Evolutionary conservation across 1,140 invertebrate genomes (phyloP), one percentile per base, ranked within the genome.

Genomic region (Limonius californicus): DNA sequence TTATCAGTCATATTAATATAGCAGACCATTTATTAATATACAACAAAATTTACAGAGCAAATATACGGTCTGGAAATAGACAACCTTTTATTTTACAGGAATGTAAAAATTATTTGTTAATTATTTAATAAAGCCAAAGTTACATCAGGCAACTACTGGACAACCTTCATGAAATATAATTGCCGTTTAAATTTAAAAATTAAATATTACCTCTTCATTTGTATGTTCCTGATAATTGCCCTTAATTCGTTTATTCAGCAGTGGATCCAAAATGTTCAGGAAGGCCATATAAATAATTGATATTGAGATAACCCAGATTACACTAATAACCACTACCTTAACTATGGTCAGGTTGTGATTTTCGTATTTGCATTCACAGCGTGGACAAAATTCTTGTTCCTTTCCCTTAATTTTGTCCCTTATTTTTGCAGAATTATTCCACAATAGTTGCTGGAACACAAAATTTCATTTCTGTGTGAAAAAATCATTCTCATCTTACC

Each of bases 261-360:
- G 81, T 4, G 97, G 97, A 81, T 99, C 97, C 76, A 99, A 80
- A 74, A 95, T 97, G 70, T 97, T 90, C 12, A 99, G 84, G 82
- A 99, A 99, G 54, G 93, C 83, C 96, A 99, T 99, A 80, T 99
- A 99, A 66, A 97, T 90, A 20, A 97, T 91, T 68, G 99, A 82
- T 42, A 98, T 81, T 20, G 94, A 93, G 68, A 99, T 94, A 16
- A 99, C 90, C 88, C 95, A 98, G 68, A 99, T 97, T 15, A 99
- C 95, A 74, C 99, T 95, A 60, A 99, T 98, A 11, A 99, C 96
- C 19, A 98, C 95, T 62, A 97, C 92, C 84, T 97, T 96, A 57
- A 98, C 96, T 21, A 96, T 93, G 23, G 92, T 92, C 12, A 93
- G 96, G 73, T 98, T 98, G 64, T 95, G 85, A 73, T 91, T 94